Evolutionary conservation across 2,113 vertebrate genomes (phyloP).

Genomic region (Ammospiza nelsoni): DNA sequence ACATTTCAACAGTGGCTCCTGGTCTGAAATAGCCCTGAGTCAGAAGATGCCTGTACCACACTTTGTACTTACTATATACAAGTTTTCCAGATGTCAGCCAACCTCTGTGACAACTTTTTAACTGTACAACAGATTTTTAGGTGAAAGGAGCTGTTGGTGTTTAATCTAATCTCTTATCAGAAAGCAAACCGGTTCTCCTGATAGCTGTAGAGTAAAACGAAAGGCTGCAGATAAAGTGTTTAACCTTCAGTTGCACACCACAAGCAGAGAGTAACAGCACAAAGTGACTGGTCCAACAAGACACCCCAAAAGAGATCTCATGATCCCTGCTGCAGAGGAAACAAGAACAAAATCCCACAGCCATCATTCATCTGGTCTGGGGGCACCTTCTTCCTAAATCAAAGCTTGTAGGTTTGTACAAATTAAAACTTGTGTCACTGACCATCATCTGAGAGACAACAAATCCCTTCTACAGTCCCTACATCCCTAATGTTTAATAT

Average conservation of each 20-base stretch:
- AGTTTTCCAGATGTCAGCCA: not conserved
- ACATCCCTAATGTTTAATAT: not conserved
- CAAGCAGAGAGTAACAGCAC: not conserved
- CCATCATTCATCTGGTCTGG: not conserved
- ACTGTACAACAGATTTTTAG: not conserved
- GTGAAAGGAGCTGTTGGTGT: not conserved
- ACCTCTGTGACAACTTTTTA: not conserved
- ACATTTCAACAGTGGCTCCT: not conserved
- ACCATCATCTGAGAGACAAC: not conserved
- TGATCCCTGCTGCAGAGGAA: not conserved
- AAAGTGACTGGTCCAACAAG: not conserved
- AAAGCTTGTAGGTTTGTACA: not conserved
- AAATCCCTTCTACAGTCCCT: not conserved
- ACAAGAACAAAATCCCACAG: not conserved
- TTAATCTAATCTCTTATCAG: slow-evolving; percentile 20
- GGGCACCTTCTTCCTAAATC: not conserved
- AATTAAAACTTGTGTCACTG: rapidly evolving
- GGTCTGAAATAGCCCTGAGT: not conserved
- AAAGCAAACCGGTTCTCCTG: not conserved
- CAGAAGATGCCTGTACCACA: not conserved
- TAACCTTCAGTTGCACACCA: not conserved
- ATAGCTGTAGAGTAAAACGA: not conserved
- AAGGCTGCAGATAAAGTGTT: not conserved
- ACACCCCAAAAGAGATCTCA: not conserved
- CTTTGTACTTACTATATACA: not conserved